phyloP scores from a whole-genome alignment of 2,888 invertebrate species.

The Acrocyrtus sp. region DNA sequence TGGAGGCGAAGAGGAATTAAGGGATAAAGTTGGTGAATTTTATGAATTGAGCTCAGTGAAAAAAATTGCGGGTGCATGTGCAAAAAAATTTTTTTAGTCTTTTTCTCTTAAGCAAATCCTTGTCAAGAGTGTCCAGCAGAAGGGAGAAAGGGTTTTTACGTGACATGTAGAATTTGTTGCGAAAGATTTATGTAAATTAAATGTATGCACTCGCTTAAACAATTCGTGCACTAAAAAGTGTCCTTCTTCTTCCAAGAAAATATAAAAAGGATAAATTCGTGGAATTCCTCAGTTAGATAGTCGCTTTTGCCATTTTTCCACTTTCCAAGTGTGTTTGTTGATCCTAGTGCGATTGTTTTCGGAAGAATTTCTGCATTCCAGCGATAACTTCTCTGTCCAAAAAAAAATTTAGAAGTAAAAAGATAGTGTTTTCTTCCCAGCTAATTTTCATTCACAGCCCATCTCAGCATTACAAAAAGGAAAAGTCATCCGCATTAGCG shows the following conservation, averaged over 20 bases:
- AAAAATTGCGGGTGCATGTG: background rate
- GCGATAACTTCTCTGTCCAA: too few relatives aligned
- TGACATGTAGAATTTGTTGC: background rate
- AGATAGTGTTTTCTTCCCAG: too few relatives aligned
- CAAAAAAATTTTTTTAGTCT: background rate
- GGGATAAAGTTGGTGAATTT: too few relatives aligned
- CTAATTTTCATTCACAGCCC: too few relatives aligned
- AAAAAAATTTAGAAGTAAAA: too few relatives aligned
- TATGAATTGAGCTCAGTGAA: background rate
- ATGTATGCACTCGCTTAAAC: background rate
- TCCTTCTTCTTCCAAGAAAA: background rate
- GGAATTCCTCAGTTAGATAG: background rate
- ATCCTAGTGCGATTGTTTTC: slow-evolving; percentile 26
- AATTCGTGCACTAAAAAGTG: background rate
- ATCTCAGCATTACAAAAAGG: too few relatives aligned
- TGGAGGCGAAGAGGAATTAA: too few relatives aligned
- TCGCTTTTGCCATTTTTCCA: background rate
- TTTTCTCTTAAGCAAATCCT: background rate
- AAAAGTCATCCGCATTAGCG: too few relatives aligned
- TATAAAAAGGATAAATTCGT: background rate
- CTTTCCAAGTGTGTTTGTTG: slow-evolving; percentile 26
- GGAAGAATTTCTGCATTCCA: too few relatives aligned
- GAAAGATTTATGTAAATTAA: background rate
- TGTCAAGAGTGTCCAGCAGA: background rate
- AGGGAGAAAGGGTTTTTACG: background rate